Conservation (phyloP, 2,888 invertebrate species). For the Drosophila ustulata region DNA sequence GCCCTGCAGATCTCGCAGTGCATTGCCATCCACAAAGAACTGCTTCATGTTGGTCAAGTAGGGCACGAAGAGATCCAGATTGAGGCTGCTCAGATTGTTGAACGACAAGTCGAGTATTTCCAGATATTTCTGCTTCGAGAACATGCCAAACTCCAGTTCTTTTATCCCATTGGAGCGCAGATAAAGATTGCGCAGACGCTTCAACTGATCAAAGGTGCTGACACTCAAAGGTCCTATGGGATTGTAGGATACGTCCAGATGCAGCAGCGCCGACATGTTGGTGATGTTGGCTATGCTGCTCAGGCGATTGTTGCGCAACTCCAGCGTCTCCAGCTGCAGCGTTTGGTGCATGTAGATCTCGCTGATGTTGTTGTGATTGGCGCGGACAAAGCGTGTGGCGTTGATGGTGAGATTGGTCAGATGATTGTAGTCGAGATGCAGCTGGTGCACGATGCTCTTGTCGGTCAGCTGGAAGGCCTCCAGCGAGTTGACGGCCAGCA, state of each 20-base stretch:
- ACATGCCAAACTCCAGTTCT: conserved; percentile 83
- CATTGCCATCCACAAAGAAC: conserved; percentile 83
- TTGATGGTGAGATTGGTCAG: conserved; percentile 79
- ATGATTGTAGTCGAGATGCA: conserved; percentile 81
- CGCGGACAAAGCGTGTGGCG: conserved; percentile 80
- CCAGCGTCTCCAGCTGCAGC: conserved; percentile 76
- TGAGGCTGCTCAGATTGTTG: conserved; percentile 86
- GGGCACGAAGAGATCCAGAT: conserved; percentile 84
- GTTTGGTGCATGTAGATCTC: conserved; percentile 71
- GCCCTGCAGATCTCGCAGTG: conserved; percentile 80
- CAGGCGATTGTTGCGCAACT: conserved; percentile 77
- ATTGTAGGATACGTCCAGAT: conserved; percentile 82
- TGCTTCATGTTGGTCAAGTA: conserved; percentile 80
- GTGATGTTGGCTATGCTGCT: conserved; percentile 80
- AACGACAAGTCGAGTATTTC: conserved; percentile 86
- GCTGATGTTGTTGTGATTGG: conserved; percentile 82
- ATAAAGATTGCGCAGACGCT: conserved; percentile 79
- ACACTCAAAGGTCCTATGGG: conserved; percentile 82
- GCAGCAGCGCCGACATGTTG: conserved; percentile 72
- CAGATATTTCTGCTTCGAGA: conserved; percentile 84
- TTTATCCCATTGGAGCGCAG: conserved; percentile 76
- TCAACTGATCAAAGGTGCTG: conserved; percentile 82
- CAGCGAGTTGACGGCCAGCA: conserved; percentile 75
- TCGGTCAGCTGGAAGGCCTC: conserved; percentile 72
- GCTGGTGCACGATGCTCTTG: conserved; percentile 76